A percentile compares a stretch with the other conserved stretches of the same genome.
phyloP scores from a whole-genome alignment of 2,888 invertebrate genomes.

The Deilephila elpenor region DNA sequence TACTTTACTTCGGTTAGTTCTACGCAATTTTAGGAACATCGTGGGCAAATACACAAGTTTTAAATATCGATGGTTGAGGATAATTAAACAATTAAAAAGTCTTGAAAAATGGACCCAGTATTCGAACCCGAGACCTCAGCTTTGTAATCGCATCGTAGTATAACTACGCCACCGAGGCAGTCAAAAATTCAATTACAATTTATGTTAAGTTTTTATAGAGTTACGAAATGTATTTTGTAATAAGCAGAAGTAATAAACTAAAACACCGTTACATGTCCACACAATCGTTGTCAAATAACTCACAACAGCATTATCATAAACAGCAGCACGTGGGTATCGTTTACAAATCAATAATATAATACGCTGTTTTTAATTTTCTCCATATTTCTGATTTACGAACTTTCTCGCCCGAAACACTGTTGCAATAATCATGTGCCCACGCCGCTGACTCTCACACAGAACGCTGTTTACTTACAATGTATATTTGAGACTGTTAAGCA shows the following conservation, averaged over 20 bases:
- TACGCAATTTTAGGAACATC: slow-evolving; percentile 5
- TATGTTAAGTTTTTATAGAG: no score
- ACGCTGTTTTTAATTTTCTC: not conserved
- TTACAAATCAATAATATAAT: slow-evolving; percentile 3
- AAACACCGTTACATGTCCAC: not conserved
- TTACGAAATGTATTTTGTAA: no score
- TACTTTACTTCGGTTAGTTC: slow-evolving; percentile 23
- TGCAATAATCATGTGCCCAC: not conserved
- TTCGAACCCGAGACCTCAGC: no score
- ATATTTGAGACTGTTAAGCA: not conserved
- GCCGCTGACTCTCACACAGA: not conserved
- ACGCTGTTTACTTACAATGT: not conserved
- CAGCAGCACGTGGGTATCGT: not conserved
- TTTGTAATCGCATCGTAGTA: no score
- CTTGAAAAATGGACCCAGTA: not conserved
- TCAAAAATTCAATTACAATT: no score
- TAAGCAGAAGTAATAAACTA: not conserved
- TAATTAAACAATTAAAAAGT: not conserved
- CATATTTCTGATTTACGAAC: slow-evolving; percentile 20
- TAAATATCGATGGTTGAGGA: not conserved
- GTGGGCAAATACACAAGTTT: not conserved
- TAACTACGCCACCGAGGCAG: no score
- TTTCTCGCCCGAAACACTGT: not conserved
- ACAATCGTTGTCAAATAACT: not conserved
- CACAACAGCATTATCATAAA: not conserved